A percentile compares a stretch with the other conserved stretches of the same genome.
phyloP scores from a whole-genome alignment of 2,888 invertebrate genomes.

The Myathropa florea region DNA sequence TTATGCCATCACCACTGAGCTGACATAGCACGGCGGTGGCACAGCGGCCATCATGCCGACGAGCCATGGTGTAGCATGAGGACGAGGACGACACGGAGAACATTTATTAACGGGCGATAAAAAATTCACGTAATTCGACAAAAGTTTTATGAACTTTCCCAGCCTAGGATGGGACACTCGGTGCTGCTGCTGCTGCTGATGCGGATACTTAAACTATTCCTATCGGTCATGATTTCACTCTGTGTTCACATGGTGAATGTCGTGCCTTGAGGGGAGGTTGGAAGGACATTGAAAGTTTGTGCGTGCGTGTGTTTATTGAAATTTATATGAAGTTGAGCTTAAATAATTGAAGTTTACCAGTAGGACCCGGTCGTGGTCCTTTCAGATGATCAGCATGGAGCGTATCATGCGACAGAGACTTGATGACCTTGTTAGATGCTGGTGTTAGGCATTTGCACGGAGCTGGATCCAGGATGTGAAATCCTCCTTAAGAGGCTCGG shows the following conservation, averaged over 20 bases:
- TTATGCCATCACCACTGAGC: slow-evolving; percentile 24
- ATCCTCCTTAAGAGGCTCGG: not conserved
- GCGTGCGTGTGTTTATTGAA: not conserved
- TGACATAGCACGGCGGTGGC: slow-evolving; percentile 25
- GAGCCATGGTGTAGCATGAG: not conserved
- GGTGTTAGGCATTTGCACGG: no score
- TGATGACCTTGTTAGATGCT: no score
- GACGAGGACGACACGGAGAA: slow-evolving; percentile 8
- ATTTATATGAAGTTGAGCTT: not conserved
- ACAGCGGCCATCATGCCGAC: not conserved
- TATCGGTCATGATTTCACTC: not conserved
- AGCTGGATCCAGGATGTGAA: no score
- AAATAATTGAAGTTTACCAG: slow-evolving; percentile 12
- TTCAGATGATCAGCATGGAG: slow-evolving; percentile 13
- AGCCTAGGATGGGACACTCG: slow-evolving; percentile 24
- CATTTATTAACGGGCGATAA: slow-evolving; percentile 51
- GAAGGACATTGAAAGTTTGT: not conserved
- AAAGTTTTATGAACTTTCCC: slow-evolving; percentile 60
- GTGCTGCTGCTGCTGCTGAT: no score
- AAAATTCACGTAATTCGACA: slow-evolving; percentile 56
- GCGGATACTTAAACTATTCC: slow-evolving; percentile 15
- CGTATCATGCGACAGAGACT: slow-evolving; percentile 11
- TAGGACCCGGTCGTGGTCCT: not conserved
- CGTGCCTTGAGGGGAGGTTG: no score
- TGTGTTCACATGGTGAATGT: not conserved